Percentiles rank a stretch among this genome's conserved stretches.
Conservation (phyloP, 2,888 invertebrate species). For the Drosophila leonis region DNA sequence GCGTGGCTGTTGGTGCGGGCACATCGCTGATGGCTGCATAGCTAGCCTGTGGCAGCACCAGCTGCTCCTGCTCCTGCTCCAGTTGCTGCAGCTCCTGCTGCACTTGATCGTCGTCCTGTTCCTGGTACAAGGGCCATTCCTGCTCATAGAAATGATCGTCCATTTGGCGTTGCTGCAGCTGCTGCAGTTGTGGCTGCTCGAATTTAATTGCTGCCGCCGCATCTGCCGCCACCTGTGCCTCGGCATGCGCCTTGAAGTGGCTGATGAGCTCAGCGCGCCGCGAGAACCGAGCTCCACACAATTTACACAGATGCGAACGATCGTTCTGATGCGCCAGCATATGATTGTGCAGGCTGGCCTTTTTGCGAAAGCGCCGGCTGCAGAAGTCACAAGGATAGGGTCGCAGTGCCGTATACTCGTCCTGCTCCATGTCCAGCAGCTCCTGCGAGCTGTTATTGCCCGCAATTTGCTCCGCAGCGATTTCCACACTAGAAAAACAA, state of each 20-base stretch:
- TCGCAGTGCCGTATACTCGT: constrained; percentile 88
- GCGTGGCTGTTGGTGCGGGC: constrained; percentile 45
- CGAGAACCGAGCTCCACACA: constrained; percentile 93
- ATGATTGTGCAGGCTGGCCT: constrained; percentile 93
- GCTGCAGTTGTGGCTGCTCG: constrained; percentile 59
- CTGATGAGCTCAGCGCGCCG: constrained; percentile 93
- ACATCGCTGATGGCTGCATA: constrained; percentile 34
- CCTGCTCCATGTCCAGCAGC: constrained; percentile 91
- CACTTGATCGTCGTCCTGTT: constrained; percentile 20
- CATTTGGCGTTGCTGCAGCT: constrained; percentile 57
- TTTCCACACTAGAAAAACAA: constrained; percentile 88
- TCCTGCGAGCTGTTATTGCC: constrained; percentile 81
- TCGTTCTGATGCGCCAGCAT: constrained; percentile 95
- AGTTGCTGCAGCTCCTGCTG: constrained; percentile 24
- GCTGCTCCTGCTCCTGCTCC: constrained; percentile 32
- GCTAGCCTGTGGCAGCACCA: constrained; percentile 37
- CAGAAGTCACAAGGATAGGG: constrained; percentile 96
- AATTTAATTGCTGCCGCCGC: constrained; percentile 62
- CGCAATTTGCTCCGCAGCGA: constrained; percentile 88
- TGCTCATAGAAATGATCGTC: constrained; percentile 84
- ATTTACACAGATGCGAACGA: constrained; percentile 92
- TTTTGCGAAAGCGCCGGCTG: constrained; percentile 93
- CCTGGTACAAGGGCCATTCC: constrained; percentile 74
- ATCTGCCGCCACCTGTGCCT: constrained; percentile 88
- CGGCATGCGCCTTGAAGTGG: constrained; percentile 93